phyloP scores from a whole-genome alignment of 2,797 vertebrate species.

The Typhlichthys eigenmanni region DNA sequence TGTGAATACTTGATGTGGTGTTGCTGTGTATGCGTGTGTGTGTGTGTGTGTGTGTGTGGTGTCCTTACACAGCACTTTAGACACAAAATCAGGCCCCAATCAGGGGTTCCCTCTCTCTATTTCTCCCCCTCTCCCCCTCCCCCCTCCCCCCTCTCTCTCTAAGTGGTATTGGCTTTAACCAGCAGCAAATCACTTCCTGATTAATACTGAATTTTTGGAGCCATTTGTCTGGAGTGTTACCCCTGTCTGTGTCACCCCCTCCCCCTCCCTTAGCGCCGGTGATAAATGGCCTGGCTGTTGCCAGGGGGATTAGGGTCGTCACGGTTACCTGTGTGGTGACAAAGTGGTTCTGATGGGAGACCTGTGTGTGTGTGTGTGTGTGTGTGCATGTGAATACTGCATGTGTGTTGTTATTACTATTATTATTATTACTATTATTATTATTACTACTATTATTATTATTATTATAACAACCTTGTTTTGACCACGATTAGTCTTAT shows the following conservation, averaged over 20 bases:
- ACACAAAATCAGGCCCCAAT: slow-evolving; percentile 50
- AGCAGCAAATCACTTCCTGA: slow-evolving; percentile 82
- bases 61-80: slow-evolving; percentile 66
- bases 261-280: slow-evolving; percentile 54
- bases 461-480: no score
- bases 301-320: slow-evolving; percentile 77
- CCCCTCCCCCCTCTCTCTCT: slow-evolving; percentile 52
- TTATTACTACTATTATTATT: background rate
- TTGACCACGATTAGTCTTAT: no score
- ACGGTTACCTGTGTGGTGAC: slow-evolving; percentile 79
- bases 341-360: slow-evolving; percentile 81
- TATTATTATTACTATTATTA: background rate
- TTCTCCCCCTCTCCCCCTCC: slow-evolving; percentile 39
- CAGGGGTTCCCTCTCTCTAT: slow-evolving; percentile 28
- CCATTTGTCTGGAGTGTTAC: slow-evolving; percentile 78
- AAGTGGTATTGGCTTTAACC: slow-evolving; percentile 80
- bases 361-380: slow-evolving; percentile 38
- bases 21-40: slow-evolving; percentile 2
- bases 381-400: background rate
- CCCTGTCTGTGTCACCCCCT: slow-evolving; percentile 66
- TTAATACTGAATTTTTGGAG: slow-evolving; percentile 82
- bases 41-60: slow-evolving; percentile 4
- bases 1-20: background rate
- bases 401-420: background rate
- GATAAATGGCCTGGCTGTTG: slow-evolving; percentile 77